Conservation (phyloP, 2,797 vertebrate species). For the Dallia pectoralis region DNA sequence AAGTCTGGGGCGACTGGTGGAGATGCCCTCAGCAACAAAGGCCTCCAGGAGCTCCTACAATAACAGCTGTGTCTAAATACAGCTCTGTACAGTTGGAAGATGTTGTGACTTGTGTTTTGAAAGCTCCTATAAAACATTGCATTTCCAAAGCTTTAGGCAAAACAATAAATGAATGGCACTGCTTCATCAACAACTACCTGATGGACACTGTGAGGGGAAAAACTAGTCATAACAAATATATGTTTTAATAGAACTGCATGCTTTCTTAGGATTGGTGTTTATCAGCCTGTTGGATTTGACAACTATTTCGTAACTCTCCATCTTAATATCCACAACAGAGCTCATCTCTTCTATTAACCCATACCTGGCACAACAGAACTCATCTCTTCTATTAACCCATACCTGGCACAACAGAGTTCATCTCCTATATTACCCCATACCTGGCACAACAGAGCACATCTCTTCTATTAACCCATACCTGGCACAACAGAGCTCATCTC, state of each 20-base stretch:
- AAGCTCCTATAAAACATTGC: not conserved
- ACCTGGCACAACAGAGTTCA: no score
- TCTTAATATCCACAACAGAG: no score
- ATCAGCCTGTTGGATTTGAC: no score
- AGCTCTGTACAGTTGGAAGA: no score
- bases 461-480: no score
- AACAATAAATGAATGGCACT: no score
- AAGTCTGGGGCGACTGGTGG: not conserved
- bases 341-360: not conserved
- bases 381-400: conserved; percentile 75
- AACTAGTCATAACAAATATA: not conserved
- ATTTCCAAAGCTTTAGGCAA: no score
- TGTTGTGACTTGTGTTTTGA: no score
- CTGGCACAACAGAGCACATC: conserved; percentile 74
- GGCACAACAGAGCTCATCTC: no score
- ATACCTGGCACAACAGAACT: conserved; percentile 73
- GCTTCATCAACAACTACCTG: not conserved
- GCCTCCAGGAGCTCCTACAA: conserved; percentile 67
- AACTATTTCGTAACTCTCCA: no score
- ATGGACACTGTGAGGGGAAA: not conserved
- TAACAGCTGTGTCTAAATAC: not conserved
- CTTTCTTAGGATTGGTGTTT: not conserved
- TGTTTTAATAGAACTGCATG: no score
- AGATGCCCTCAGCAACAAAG: not conserved
- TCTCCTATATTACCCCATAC: conserved; percentile 42